Evolutionary conservation across 2,113 vertebrate genomes (phyloP), one percentile per base, ranked within the genome.

Genomic region (Sylvia atricapilla): DNA sequence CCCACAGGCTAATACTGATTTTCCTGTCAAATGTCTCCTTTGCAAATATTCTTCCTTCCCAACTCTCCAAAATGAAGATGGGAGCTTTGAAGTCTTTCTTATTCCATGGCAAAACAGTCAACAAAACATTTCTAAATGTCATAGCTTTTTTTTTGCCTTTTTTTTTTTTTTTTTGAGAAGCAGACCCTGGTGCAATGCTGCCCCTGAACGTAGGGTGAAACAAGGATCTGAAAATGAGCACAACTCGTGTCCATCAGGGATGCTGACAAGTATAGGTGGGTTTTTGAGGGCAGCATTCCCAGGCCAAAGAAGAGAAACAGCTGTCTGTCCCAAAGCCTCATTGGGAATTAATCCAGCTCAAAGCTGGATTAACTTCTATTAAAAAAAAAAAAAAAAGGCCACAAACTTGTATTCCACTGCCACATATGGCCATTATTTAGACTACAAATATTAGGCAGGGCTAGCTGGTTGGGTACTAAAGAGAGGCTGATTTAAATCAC

Each of bases 1-100:
- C 93, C 91, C 84, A 83, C 78, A 93, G 94, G 73, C 84, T 95
- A 97, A 96, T 93, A 91, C 96, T 87, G 88, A 96, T 96, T 95
- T 96, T 96, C 87, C 89, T 95, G 93, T 97, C 95, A 94, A 94
- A 94, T 85, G 78, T 90, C 95, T 95, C 92, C 76, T 96, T 96
- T 93, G 82, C 82, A 97, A 95, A 93, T 92, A 93, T 81, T 87
- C 89, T 84, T 80, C 68, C 91, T 90, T 87, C 92, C 59, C 59
- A 68, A 30, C 79, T 68, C 84, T 95, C 84, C 93, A 90, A 90
- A 58, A 96, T 92, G 89, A 97, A 95, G 91, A 89, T 67, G 72
- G 37, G 86, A 93, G 69, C 67, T 95, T 93, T 25, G 22, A 95
- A 93, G 72, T 49, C 90, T 91, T 93, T 79, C 76, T 95, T 76